These are phyloP conservation scores for Papilio dardanus DNA, from an alignment of 1,140 invertebrate species.

Conservation along the genomic window DNA sequence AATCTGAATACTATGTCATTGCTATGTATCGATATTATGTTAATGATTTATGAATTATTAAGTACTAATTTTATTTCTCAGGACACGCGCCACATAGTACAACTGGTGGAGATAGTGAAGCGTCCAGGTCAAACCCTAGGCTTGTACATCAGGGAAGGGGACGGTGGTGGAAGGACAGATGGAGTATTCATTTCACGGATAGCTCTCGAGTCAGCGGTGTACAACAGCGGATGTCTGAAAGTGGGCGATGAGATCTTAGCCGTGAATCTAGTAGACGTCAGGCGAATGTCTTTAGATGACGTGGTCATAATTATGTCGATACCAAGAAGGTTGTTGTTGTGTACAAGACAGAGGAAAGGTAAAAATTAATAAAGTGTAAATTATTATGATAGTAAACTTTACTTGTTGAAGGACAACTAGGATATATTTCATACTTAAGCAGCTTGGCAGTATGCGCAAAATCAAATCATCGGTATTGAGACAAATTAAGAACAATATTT, in stretches of 20 bases:
- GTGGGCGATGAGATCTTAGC: constrained; percentile 99
- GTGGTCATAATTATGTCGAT: constrained; percentile 99
- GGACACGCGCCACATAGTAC: constrained; percentile 91
- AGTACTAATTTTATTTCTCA: constrained; percentile 64
- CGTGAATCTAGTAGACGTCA: constrained; percentile 98
- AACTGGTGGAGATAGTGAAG: constrained; percentile 99
- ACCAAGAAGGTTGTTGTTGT: constrained; percentile 95
- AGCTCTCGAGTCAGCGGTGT: constrained; percentile 97
- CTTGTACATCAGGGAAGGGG: constrained; percentile 98
- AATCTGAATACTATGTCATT: too few relatives aligned
- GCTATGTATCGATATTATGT: too few relatives aligned
- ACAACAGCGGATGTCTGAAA: constrained; percentile 97
- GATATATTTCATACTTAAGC: too few relatives aligned
- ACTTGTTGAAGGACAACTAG: too few relatives aligned
- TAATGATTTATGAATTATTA: too few relatives aligned
- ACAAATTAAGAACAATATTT: too few relatives aligned
- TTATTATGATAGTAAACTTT: too few relatives aligned
- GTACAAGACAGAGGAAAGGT: constrained; percentile 91
- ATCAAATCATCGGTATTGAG: too few relatives aligned
- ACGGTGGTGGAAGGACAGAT: constrained; percentile 95
- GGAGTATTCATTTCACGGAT: constrained; percentile 99
- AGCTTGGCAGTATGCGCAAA: too few relatives aligned
- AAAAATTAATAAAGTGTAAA: constrained; percentile 27
- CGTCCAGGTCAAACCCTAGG: constrained; percentile 98
- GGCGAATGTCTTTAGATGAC: constrained; percentile 98